Base-by-base conservation (phyloP, 2,888 invertebrate genomes). In the Plemyria rubiginata region DNA sequence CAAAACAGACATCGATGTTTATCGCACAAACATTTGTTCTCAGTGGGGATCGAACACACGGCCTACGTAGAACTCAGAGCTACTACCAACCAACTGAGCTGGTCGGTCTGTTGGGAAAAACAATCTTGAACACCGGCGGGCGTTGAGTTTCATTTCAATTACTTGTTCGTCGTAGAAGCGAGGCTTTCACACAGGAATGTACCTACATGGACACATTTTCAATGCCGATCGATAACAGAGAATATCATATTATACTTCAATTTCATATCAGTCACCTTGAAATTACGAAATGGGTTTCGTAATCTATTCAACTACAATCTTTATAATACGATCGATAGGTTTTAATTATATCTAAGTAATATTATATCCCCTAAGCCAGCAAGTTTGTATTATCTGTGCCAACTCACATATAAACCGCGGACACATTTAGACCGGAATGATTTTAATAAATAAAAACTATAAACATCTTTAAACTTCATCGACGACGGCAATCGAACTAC, bases 221-320 rank as follows among this genome's bases (percentile, higher is more conserved):
- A 50, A 60, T 54, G 36, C 29, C 49, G 5, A 15, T 60, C 54
- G 54, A 59, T 53, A 28, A 32, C 7, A 32, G n/a, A 36, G 41
- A 36, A 36, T 54, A 49, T 41, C 29, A 15, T 32, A 50, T 45
- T 5, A 43, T 45, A 15, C 54, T 55, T 22, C 29, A 56, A 16
- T 45, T 32, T 49, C 49, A 29, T 56, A 56, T 56, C 22, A 16
- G 36, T 29, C n/a, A 11, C 55, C 56, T 61, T 53, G 56, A 52
- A 53, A 52, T 52, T 45, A 51, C 11, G 22, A n/a, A 45, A 52
- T 61, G 13, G 46, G 46, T 41, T 43, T 52, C 9, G 38, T 55
- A 55, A 51, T 55, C 60, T 51, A 45, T 28, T 54, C 41, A 50
- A 51, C 38, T 60, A 8, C 38, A 48, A 53, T 53, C 56, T 29